Conservation (phyloP, 2,888 invertebrate genomes). For the Aleiodes leptofemur region DNA sequence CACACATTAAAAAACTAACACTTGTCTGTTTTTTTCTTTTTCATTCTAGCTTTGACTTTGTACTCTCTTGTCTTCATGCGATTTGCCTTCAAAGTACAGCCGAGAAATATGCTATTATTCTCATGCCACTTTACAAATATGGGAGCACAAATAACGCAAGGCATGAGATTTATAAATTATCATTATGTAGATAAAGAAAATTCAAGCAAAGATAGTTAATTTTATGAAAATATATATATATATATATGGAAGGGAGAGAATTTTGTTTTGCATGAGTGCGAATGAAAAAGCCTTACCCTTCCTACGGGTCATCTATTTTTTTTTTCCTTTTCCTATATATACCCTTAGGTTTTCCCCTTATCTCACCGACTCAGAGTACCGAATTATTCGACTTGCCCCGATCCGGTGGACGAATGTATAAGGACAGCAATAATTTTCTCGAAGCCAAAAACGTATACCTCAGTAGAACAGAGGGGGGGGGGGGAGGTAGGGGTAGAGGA, state of each 20-base stretch:
- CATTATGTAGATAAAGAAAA: constrained; percentile 74
- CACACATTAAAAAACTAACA: background rate
- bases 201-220: background rate
- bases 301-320: constrained; percentile 21
- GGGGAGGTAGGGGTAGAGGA: too few species aligned
- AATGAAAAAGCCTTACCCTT: constrained; percentile 34
- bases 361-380: constrained; percentile 56
- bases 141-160: constrained; percentile 71
- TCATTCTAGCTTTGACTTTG: constrained; percentile 63
- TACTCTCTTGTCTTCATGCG: constrained; percentile 68
- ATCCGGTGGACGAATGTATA: constrained; percentile 70
- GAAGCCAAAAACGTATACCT: constrained; percentile 47
- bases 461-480: constrained; percentile 20
- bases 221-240: constrained; percentile 65
- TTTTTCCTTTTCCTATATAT: constrained; percentile 1
- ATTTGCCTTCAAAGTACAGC: constrained; percentile 66
- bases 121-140: constrained; percentile 66
- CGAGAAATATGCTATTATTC: constrained; percentile 66
- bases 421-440: constrained; percentile 73
- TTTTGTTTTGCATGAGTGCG: constrained; percentile 37
- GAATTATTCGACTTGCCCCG: constrained; percentile 67
- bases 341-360: constrained; percentile 50
- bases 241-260: constrained; percentile 53
- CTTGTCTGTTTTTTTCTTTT: constrained; percentile 11
- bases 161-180: constrained; percentile 83